These are phyloP conservation scores for Rhagonycha lutea DNA, from an alignment of 2,888 invertebrate species.

Conservation along the genomic window DNA sequence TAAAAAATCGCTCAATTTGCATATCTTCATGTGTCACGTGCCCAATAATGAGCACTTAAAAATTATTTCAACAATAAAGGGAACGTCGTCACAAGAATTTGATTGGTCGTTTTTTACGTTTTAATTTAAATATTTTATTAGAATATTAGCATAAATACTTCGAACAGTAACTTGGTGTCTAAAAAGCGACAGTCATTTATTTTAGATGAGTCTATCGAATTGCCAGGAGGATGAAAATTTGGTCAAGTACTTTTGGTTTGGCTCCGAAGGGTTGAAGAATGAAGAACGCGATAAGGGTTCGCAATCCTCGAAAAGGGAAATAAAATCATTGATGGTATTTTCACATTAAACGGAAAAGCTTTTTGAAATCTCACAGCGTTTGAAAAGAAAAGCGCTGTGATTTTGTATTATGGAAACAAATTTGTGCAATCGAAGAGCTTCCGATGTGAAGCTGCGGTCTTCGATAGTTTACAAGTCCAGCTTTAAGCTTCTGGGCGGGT, in stretches of 20 bases:
- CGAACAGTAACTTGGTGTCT: not conserved
- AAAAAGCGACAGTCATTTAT: not conserved
- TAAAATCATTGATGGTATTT: no score
- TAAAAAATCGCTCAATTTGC: not conserved
- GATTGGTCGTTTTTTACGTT: not conserved
- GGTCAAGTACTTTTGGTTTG: not conserved
- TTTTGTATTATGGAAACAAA: not conserved
- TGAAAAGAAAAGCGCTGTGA: not conserved
- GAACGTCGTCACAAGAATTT: not conserved
- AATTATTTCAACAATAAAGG: not conserved
- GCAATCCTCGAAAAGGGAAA: no score
- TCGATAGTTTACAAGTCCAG: constrained; percentile 16
- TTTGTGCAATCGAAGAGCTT: not conserved
- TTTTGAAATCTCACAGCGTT: no score
- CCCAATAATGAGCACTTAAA: not conserved
- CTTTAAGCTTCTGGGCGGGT: constrained; percentile 31
- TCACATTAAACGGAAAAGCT: no score
- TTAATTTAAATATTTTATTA: not conserved
- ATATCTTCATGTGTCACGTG: not conserved
- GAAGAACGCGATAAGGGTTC: no score
- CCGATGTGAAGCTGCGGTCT: not conserved
- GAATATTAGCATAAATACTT: not conserved
- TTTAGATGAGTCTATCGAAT: not conserved
- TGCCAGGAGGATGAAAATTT: not conserved
- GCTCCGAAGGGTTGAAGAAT: no score